Evolutionary conservation across 2,888 invertebrate species (phyloP), one percentile per base, ranked within the genome.

Genomic region (Chrysotoxum bicinctum): DNA sequence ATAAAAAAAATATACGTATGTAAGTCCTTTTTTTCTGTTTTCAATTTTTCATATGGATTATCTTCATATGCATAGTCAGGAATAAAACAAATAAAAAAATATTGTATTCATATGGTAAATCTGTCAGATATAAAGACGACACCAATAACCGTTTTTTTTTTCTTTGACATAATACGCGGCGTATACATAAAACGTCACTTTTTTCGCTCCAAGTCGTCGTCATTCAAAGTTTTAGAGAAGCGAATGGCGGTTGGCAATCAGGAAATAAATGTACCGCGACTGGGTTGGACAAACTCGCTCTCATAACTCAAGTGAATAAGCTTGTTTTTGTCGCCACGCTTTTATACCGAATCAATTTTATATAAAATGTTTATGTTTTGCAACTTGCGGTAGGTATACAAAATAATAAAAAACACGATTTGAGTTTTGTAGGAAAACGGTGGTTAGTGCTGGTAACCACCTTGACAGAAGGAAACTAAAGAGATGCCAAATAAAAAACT

Each of bases 41-140:
- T 77, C 60, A 77, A 82, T 79, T 64, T 70, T 79, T 84, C 75
- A 84, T 75, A 80, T 79, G 84, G 76, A 73, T 85, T 69, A 66
- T 52, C 75, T 78, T 62, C 73, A 68, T 80, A 68, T 80, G 66
- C 75, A 76, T 48, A 80, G 80, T 68, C 79, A 64, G 45, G 74
- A 35, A 66, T 80, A 70, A 69, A 60, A 74, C 19, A 76, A 45
- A 72, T 50, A 76, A 62, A 76, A 35, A 56, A 64, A 74, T 32
- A 64, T 50, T 35, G 37, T 66, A 66, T 37, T 79, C 56, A 58
- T 40, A 48, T 45, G 32, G 66, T 32, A 30, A 45, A 64, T 62
- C 74, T 70, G 74, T 64, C 69, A 78, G 54, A 37, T 72, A 45
- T 64, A 19, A 43, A 64, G 79, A 79, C 69, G 64, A 68, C 74